A percentile compares a stretch with the other conserved stretches of the same genome.
Evolutionary conservation across 1,140 invertebrate genomes (phyloP).

Genomic region (Scaptomyza montana): DNA sequence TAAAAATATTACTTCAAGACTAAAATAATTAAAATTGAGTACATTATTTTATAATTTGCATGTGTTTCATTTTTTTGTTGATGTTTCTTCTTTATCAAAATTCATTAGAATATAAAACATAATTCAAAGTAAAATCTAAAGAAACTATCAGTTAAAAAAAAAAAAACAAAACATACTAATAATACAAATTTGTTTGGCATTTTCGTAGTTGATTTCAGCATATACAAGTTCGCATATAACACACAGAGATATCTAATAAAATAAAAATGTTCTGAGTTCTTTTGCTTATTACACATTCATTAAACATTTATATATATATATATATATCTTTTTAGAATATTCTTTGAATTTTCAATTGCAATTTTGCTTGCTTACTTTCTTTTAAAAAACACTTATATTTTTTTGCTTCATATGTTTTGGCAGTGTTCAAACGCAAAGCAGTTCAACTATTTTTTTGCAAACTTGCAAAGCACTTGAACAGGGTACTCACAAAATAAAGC

Average conservation of each 20-base stretch:
- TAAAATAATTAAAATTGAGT: constrained; percentile 26
- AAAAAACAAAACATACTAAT: constrained; percentile 2
- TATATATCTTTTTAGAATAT: neutral
- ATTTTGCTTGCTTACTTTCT: neutral
- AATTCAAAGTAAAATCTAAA: constrained; percentile 2
- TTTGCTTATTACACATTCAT: constrained; percentile 33
- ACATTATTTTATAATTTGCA: constrained; percentile 33
- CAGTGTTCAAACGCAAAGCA: constrained; percentile 13
- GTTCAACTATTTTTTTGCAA: neutral
- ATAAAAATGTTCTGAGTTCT: neutral
- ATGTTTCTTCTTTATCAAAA: constrained; percentile 1
- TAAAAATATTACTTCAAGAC: constrained; percentile 22
- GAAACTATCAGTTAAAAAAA: constrained; percentile 7
- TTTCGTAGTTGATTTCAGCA: constrained; percentile 31
- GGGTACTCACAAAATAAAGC: neutral
- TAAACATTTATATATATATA: neutral
- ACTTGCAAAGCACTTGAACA: constrained; percentile 5
- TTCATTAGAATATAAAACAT: constrained; percentile 11
- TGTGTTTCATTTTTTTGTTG: constrained; percentile 7
- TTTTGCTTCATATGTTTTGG: constrained; percentile 1
- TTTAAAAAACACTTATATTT: constrained; percentile 3
- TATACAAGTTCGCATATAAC: constrained; percentile 19
- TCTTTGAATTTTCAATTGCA: constrained; percentile 10
- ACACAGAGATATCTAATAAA: constrained; percentile 21
- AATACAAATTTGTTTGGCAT: constrained; percentile 41